These are phyloP conservation scores for Camponotus floridanus DNA, from an alignment of 1,140 invertebrate genomes.

Conservation along the genomic window DNA sequence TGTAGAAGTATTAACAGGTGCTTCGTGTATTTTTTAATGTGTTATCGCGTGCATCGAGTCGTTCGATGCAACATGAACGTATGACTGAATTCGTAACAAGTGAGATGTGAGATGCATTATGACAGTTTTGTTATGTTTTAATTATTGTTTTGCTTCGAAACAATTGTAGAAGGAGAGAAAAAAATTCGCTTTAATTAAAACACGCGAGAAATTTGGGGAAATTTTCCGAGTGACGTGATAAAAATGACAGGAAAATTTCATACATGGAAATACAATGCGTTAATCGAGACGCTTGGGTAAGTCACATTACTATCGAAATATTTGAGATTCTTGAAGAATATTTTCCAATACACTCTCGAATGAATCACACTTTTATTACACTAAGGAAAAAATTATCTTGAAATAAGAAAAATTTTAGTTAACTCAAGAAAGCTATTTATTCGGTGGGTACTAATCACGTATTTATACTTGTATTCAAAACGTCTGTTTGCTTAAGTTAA, in stretches of 20 bases:
- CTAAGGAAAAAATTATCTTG: too few species aligned
- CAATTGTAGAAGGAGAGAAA: neutral
- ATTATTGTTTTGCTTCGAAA: neutral
- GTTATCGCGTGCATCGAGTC: constrained; percentile 6
- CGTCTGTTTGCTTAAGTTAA: too few species aligned
- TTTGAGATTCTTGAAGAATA: neutral
- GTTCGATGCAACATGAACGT: neutral
- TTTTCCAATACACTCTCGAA: neutral
- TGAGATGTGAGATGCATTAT: neutral
- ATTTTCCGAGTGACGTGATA: neutral
- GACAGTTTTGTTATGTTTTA: neutral
- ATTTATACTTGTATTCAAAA: too few species aligned
- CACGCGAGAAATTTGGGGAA: neutral
- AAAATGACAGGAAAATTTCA: neutral
- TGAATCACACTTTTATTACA: constrained; percentile 11
- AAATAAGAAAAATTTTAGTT: too few species aligned
- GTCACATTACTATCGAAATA: neutral
- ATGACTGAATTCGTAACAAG: neutral
- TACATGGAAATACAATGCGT: constrained; percentile 42
- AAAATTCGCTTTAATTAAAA: neutral
- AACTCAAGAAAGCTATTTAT: too few species aligned
- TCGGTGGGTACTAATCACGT: too few species aligned
- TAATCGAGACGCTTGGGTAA: constrained; percentile 35
- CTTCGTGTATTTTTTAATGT: neutral
- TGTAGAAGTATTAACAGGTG: constrained; percentile 41